phyloP scores from a whole-genome alignment of 2,888 invertebrate genomes.

The Antheraea yamamai region DNA sequence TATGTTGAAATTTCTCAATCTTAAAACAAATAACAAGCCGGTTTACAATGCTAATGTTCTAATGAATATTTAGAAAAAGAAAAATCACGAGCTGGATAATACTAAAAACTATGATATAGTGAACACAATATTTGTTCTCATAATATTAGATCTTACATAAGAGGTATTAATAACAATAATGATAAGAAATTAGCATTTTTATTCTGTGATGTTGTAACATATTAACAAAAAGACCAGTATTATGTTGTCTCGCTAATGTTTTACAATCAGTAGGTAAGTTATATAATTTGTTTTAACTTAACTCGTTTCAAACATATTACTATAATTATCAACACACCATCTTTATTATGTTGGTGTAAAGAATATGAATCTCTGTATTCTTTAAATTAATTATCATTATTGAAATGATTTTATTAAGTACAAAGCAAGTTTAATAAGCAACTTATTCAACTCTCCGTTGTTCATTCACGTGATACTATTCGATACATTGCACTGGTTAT shows the following conservation, averaged over 20 bases:
- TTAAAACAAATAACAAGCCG: no score
- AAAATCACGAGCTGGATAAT: background rate
- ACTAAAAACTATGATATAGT: no score
- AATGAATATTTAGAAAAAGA: background rate
- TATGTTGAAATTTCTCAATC: no score
- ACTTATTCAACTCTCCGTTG: no score
- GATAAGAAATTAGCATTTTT: background rate
- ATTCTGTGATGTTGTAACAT: background rate
- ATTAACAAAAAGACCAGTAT: background rate
- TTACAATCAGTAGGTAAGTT: background rate
- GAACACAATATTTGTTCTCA: background rate
- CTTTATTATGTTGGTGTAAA: background rate
- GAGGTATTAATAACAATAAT: background rate
- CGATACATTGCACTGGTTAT: no score
- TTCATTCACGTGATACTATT: no score
- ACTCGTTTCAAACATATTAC: background rate
- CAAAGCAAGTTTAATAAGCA: no score
- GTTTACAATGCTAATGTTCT: background rate
- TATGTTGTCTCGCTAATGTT: background rate
- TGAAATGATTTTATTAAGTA: no score
- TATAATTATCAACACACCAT: background rate
- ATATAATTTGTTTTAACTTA: background rate
- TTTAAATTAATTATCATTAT: background rate
- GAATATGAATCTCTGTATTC: background rate
- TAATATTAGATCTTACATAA: background rate